These are phyloP conservation scores for Xerus inauris DNA, from an alignment of 2,113 vertebrate genomes.

Conservation along the genomic window DNA sequence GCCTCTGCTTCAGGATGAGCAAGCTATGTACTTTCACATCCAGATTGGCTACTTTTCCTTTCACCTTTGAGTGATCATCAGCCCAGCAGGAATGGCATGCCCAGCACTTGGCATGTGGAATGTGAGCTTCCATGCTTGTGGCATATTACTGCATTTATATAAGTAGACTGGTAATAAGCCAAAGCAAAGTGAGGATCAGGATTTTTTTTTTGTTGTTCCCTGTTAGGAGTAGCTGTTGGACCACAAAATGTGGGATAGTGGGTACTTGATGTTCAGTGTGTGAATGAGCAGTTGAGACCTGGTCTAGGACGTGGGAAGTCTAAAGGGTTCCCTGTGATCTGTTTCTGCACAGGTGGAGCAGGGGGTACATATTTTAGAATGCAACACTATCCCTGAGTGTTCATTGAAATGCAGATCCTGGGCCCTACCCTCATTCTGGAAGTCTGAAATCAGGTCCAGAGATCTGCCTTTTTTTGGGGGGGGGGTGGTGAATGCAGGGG, in stretches of 20 bases:
- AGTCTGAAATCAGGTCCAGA: neutral
- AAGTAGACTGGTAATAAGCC: neutral
- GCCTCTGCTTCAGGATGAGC: neutral
- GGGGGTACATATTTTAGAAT: neutral
- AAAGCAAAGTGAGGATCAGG: neutral
- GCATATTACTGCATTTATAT: accelerated
- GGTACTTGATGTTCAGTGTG: neutral
- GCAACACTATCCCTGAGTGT: neutral
- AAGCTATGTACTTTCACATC: neutral
- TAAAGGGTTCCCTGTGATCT: neutral
- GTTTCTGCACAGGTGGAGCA: neutral
- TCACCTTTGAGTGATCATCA: neutral
- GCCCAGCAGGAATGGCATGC: neutral
- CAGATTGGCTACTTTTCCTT: neutral
- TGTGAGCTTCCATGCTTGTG: accelerated
- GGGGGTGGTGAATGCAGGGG: neutral
- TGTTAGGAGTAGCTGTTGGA: neutral
- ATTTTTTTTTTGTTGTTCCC: too few relatives aligned
- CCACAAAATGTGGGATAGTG: accelerated
- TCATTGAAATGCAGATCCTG: neutral
- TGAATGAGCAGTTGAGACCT: neutral
- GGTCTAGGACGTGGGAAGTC: neutral
- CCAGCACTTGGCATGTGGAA: neutral
- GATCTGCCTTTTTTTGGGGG: neutral
- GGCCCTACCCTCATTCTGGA: neutral